A percentile compares a stretch with the other conserved stretches of the same genome.
Evolutionary conservation across 2,797 vertebrate genomes (phyloP).

Genomic region (Sebastes melanostomus): DNA sequence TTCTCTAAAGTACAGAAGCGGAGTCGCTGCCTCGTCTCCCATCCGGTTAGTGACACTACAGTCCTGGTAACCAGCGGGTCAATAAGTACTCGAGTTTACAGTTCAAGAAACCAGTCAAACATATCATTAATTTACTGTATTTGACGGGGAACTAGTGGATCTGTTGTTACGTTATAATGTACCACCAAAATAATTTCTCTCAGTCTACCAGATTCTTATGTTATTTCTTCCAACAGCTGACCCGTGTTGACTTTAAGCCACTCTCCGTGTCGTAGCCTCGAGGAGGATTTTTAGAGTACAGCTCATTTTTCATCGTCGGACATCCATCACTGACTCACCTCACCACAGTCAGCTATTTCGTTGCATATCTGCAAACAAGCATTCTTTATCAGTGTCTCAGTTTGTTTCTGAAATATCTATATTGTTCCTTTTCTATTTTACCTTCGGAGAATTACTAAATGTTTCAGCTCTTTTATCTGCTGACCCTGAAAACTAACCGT

Average conservation of each 20-base stretch:
- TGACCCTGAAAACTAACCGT: not conserved
- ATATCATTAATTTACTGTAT: not conserved
- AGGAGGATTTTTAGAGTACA: too few relatives aligned
- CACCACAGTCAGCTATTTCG: not conserved
- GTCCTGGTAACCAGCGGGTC: too few relatives aligned
- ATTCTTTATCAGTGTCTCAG: not conserved
- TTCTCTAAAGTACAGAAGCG: conserved; percentile 86
- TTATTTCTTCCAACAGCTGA: too few relatives aligned
- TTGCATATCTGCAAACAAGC: not conserved
- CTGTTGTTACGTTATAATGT: too few relatives aligned
- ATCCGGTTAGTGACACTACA: conserved; percentile 84
- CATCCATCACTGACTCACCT: not conserved
- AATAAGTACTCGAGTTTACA: not conserved
- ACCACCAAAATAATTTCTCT: too few relatives aligned
- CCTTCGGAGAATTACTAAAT: not conserved
- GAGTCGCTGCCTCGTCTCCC: conserved; percentile 92
- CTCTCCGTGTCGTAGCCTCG: too few relatives aligned
- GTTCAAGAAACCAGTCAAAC: too few relatives aligned
- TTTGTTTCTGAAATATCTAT: not conserved
- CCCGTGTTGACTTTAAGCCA: too few relatives aligned
- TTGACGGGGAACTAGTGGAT: not conserved
- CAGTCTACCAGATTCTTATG: too few relatives aligned
- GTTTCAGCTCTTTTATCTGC: not conserved
- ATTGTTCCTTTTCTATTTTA: not conserved
- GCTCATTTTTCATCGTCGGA: too few relatives aligned